A percentile compares a stretch with the other conserved stretches of the same genome.
Conservation (phyloP, 30 jellyfish, hydroid and myxozoan genomes). For the Nemopilema nomurai region DNA sequence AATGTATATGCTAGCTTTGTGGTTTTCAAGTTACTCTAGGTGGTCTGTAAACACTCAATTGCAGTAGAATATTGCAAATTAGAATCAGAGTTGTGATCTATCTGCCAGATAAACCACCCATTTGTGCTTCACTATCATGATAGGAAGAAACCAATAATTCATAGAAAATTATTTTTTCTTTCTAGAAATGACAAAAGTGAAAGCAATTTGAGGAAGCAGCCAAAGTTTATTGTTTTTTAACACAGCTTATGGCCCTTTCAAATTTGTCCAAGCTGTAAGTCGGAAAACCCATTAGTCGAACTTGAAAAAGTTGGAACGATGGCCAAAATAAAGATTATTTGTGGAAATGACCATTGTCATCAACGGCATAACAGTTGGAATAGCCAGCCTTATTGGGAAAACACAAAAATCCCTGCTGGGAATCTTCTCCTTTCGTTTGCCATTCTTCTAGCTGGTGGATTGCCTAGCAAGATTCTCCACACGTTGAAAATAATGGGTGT, state of each 20-base stretch:
- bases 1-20: background rate
- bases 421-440: constrained; percentile 2
- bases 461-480: background rate
- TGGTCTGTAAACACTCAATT: background rate
- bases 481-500: constrained; percentile 4
- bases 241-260: constrained; percentile 13
- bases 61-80: background rate
- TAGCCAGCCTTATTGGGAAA: constrained; percentile 13
- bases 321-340: constrained; percentile 5
- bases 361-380: constrained; percentile 9
- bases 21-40: background rate
- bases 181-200: background rate
- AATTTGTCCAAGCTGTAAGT: constrained; percentile 12
- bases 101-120: background rate
- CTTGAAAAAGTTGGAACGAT: constrained; percentile 2
- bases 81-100: background rate
- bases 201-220: constrained; percentile 5
- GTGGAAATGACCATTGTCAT: constrained; percentile 1
- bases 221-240: constrained; percentile 1
- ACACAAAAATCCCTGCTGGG: constrained; percentile 10
- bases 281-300: background rate
- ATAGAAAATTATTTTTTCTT: background rate
- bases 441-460: constrained; percentile 12
- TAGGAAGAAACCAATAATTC: background rate
- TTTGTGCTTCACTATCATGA: background rate